Evolutionary conservation across 2,113 vertebrate species (phyloP).

Genomic region (Benitochromis conjunctus): DNA sequence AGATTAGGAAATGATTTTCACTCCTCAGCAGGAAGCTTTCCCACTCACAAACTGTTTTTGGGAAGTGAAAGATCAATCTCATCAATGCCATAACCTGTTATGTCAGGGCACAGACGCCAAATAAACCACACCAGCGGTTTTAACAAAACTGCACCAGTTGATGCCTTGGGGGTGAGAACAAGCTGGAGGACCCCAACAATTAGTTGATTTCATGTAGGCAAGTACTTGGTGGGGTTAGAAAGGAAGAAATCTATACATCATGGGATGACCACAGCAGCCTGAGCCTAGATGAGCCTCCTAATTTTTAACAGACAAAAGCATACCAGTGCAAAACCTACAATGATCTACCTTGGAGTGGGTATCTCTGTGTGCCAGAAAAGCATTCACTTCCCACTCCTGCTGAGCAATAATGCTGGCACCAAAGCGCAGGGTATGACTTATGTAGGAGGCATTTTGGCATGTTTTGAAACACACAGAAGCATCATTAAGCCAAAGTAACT

Average conservation of each 20-base stretch:
- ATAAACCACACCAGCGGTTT: neutral
- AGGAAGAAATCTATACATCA: neutral
- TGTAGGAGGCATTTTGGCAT: constrained; percentile 49
- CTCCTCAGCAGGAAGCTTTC: neutral
- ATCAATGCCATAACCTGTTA: neutral
- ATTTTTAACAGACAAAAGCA: neutral
- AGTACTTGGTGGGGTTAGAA: neutral
- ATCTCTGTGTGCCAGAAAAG: constrained; percentile 29
- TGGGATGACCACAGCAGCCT: neutral
- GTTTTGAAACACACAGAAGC: constrained; percentile 27
- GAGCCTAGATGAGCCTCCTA: neutral
- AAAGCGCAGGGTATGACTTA: constrained; percentile 48
- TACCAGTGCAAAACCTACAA: neutral
- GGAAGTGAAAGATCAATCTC: neutral
- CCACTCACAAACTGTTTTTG: neutral
- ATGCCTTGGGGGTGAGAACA: neutral
- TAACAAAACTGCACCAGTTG: neutral
- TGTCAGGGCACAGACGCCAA: neutral
- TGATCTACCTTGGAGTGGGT: neutral
- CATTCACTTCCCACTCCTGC: neutral
- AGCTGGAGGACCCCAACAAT: neutral
- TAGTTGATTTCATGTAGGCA: neutral
- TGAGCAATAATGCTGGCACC: constrained; percentile 32
- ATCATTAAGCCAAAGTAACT: constrained; percentile 16
- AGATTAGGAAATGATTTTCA: neutral